Base-by-base conservation (phyloP, 92 coral and sea anemone genomes). In the Porites rus region DNA sequence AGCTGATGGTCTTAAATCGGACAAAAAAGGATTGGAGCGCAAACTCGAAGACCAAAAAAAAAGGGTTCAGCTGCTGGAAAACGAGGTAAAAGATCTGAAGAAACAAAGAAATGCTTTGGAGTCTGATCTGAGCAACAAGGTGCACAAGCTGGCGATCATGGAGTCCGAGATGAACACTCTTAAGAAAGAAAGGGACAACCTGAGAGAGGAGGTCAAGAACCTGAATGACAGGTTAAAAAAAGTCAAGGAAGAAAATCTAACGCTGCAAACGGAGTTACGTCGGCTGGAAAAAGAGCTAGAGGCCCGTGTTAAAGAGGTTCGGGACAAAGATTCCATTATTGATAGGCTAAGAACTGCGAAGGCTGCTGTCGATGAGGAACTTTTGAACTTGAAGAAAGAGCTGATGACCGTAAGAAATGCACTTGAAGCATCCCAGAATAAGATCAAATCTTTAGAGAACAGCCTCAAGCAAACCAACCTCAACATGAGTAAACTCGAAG, bases 81-180 rank as follows among this genome's bases (percentile, higher is more conserved):
- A 71, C 16, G 98, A 94, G 69, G 77, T 94, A 43, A 94, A 93
- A 84, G 94, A 90, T 62, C 92, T 94, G 65, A 94, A 94, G 77
- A 93, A 90, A 28, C 93, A 94, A 70, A 93, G 96, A 84, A 94
- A 94, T 78, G 87, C 94, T 25, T 87, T 94, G 75, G 98, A 94
- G 70, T 93, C 79, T 28, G 96, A 94, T 0, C 98, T 94, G 38
- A 93, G 94, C 84, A 94, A 92, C 91, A 94, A 92, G 90, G 79
- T 90, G 8, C 98, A 94, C 74, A 93, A 93, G 82, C 80, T 94
- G 68, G 96, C 90, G 24, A 84, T 94, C 76, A 73, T 79, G 52
- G 98, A 94, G 81, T 90, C 96, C 65, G 94, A 94, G 65, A 89
- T 94, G 69, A 90, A 86, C 74, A 93, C 88, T 64, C 74, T 86